These are phyloP conservation scores for Onchidella celtica DNA, from an alignment of 2,888 invertebrate species.

Conservation along the genomic window DNA sequence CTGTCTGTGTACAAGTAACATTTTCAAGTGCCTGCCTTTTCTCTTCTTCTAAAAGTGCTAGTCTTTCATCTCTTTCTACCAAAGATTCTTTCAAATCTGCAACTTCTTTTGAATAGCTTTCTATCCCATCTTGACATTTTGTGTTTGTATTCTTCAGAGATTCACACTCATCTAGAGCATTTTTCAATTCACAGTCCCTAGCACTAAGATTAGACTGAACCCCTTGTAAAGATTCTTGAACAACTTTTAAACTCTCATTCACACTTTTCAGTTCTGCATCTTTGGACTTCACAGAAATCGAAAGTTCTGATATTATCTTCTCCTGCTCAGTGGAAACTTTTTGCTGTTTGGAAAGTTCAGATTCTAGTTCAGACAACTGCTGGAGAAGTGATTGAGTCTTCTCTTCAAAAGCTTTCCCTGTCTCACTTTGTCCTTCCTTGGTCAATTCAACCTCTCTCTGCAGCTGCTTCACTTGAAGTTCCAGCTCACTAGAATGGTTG, in stretches of 20 bases:
- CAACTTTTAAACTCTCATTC: conserved; percentile 12
- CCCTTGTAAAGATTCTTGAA: conserved; percentile 9
- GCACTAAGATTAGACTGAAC: conserved; percentile 35
- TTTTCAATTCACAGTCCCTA: conserved; percentile 18
- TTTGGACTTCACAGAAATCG: conserved; percentile 46
- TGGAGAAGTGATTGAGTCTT: conserved; percentile 65
- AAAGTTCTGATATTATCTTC: conserved; percentile 51
- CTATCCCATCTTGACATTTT: conserved; percentile 18
- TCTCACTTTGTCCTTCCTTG: conserved; percentile 60
- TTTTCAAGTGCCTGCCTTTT: neutral
- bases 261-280: conserved; percentile 32
- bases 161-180: conserved; percentile 2
- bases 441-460: conserved; percentile 84
- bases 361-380: conserved; percentile 70
- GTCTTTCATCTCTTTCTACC: conserved; percentile 29
- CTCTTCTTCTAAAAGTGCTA: conserved; percentile 15
- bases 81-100: conserved; percentile 21
- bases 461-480: conserved; percentile 61
- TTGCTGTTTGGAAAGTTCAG: conserved; percentile 57
- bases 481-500: conserved; percentile 33
- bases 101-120: conserved; percentile 11
- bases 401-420: conserved; percentile 80
- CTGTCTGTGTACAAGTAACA: conserved; percentile 1
- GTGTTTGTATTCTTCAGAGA: neutral
- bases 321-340: conserved; percentile 49